These are phyloP conservation scores for Coluber constrictor DNA, from an alignment of 2,797 vertebrate species.

Conservation along the genomic window DNA sequence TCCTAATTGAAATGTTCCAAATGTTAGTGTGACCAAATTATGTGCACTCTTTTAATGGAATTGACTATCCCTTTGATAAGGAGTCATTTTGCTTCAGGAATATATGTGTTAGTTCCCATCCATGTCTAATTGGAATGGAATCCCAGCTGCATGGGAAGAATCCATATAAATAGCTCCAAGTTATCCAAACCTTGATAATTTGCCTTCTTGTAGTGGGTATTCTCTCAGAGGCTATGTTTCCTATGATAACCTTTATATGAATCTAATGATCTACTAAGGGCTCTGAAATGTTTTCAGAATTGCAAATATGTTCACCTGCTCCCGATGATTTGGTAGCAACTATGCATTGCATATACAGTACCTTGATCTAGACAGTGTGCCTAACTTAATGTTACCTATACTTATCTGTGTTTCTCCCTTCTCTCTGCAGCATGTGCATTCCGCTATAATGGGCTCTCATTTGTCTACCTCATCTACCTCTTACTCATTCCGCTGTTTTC, in stretches of 20 bases:
- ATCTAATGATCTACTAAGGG: background rate
- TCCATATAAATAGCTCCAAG: background rate
- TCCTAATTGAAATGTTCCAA: background rate
- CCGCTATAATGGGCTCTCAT: constrained; percentile 96
- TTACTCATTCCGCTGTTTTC: constrained; percentile 95
- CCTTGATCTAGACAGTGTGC: background rate
- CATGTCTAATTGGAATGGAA: background rate
- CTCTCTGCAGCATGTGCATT: constrained; percentile 87
- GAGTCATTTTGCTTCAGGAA: background rate
- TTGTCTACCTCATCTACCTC: constrained; percentile 98
- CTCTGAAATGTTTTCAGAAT: background rate
- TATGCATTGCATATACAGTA: background rate
- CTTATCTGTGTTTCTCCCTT: constrained; percentile 4
- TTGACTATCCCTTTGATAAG: background rate
- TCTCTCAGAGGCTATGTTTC: background rate
- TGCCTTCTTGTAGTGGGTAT: background rate
- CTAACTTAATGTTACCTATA: background rate
- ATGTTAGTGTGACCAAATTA: background rate
- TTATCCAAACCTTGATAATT: background rate
- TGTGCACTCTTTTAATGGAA: background rate
- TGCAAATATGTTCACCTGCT: background rate
- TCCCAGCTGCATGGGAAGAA: background rate
- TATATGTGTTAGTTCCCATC: background rate
- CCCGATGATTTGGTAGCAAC: background rate
- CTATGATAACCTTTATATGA: background rate